Base-by-base conservation (phyloP, 1,140 invertebrate species). In the Pogonomyrmex californicus region DNA sequence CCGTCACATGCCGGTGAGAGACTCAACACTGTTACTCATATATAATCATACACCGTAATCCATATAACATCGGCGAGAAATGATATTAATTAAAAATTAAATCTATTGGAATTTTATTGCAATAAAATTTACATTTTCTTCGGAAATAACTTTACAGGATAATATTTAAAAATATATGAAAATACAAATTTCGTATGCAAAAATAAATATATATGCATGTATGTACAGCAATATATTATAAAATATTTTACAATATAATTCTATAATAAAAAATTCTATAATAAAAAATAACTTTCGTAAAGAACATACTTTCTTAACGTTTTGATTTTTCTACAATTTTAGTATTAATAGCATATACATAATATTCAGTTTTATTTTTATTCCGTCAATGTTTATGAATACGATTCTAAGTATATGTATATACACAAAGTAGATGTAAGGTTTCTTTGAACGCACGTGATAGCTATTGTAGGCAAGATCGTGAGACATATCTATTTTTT, bases 391-490 rank as follows among this genome's bases (percentile, higher is more conserved):
- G 14, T 38, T 73, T 41, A 9, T 68, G 3, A 75, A 41, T 30
- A 76, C 0, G 4, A 33, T 58, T 9, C 36, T 38, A n/a, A 49
- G 0, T 63, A 1, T 10, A 47, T 6, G 5, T 65, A 49, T 71
- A 65, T 49, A 47, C 51, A 2, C 2, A 66, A 51, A 51, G 1
- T 36, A 65, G 30, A 63, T 63, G 10, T 41, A 38, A 51, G 10
- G 36, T 30, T 66, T 66, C 1, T 38, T 54, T 49, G 60, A 78
- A 78, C 12, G 66, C 4, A 23, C 23, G 23, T 23, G 12, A 77
- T 62, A 79, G 3, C 4, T 3, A 41, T 78, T 14, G 58, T 7
- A 77, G 23, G n/a, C 12, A 65, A 70, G 77, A 75, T 75, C 47
- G 36, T 5, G 51, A 44, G 38, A 68, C 7, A 6, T 38, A 49